Evolutionary conservation across 2,113 vertebrate genomes (phyloP).

Genomic region (Osmerus mordax): DNA sequence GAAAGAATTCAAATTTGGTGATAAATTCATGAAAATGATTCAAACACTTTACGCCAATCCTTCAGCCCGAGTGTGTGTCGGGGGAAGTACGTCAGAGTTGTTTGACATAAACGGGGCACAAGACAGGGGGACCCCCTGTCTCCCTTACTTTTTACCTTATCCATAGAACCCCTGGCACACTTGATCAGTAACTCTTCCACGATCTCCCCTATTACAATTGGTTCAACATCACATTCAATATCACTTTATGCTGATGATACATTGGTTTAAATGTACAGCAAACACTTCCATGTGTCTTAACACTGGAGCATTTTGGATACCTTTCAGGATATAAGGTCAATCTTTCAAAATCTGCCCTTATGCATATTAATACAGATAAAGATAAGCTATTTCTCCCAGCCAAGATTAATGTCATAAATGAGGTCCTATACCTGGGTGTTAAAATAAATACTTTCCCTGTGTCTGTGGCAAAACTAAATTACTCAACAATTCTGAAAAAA

Average conservation of each 20-base stretch:
- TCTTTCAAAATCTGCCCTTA: slow-evolving; percentile 19
- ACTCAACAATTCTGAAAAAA: background rate
- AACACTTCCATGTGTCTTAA: slow-evolving; percentile 11
- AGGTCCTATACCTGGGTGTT: slow-evolving; percentile 10
- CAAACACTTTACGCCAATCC: too few relatives aligned
- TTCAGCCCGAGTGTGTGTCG: background rate
- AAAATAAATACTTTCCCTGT: slow-evolving; percentile 11
- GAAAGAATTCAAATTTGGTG: slow-evolving; percentile 7
- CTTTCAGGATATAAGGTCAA: slow-evolving; percentile 27
- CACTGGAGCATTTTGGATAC: slow-evolving; percentile 20
- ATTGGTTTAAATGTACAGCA: slow-evolving; percentile 16
- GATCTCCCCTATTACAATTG: slow-evolving; percentile 9
- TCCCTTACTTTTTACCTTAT: slow-evolving; percentile 21
- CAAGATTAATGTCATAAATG: slow-evolving; percentile 17
- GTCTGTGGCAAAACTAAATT: slow-evolving; percentile 3
- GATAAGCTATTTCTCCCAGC: slow-evolving; percentile 4
- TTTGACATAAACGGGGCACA: slow-evolving; percentile 18
- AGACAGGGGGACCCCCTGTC: slow-evolving; percentile 20
- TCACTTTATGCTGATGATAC: background rate
- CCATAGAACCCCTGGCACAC: slow-evolving; percentile 16
- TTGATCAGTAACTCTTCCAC: slow-evolving; percentile 1
- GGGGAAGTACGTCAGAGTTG: background rate
- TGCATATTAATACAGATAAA: slow-evolving; percentile 6
- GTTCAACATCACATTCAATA: slow-evolving; percentile 1
- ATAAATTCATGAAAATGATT: slow-evolving; percentile 6